Percentiles rank a stretch among this genome's conserved stretches.
These are phyloP conservation scores for Myiothlypis chrysogaster DNA, from an alignment of 2,797 vertebrate species.

Conservation along the genomic window DNA sequence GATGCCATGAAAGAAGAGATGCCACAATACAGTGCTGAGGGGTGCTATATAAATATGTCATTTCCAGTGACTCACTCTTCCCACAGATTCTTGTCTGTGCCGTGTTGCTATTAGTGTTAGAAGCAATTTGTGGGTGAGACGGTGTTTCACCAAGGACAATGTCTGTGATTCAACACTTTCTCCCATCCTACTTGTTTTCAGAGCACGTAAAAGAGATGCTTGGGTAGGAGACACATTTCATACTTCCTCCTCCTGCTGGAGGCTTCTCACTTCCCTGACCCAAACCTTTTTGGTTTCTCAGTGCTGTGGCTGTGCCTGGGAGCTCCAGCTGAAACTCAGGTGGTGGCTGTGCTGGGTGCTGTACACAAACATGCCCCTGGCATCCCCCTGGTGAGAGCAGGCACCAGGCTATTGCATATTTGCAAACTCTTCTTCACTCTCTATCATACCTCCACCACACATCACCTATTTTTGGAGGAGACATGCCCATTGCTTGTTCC, in stretches of 20 bases:
- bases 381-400: neutral
- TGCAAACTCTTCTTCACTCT: neutral
- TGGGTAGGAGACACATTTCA: accelerated
- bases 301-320: neutral
- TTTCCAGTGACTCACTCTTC: constrained; percentile 55
- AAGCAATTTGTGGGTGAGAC: constrained; percentile 46
- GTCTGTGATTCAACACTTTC: constrained; percentile 40
- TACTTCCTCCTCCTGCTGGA: neutral
- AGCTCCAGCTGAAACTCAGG: neutral
- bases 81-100: constrained; percentile 50
- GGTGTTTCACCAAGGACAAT: constrained; percentile 40
- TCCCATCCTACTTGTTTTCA: neutral
- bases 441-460: accelerated
- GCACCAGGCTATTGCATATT: neutral
- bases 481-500: neutral
- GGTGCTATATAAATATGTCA: constrained; percentile 35
- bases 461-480: neutral
- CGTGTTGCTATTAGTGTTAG: constrained; percentile 25
- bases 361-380: neutral
- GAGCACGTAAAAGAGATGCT: neutral
- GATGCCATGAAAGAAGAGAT: neutral
- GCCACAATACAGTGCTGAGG: neutral
- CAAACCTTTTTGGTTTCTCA: neutral
- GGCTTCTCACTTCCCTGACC: neutral
- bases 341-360: neutral